phyloP scores from a whole-genome alignment of 2,113 vertebrate genomes.

The Oenanthe melanoleuca region DNA sequence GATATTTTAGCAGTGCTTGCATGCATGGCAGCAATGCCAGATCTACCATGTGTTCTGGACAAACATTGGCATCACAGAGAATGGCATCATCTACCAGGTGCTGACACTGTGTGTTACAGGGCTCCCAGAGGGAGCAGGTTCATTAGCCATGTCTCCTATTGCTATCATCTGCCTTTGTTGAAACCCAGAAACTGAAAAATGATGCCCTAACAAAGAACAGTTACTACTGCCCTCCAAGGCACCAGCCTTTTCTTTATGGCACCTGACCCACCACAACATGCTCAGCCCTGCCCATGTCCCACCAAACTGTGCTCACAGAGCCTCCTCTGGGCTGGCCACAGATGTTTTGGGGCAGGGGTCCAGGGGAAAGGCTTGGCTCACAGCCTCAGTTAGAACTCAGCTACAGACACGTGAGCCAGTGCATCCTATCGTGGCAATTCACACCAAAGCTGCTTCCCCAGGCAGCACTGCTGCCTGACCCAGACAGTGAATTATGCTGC shows the following conservation, averaged over 20 bases:
- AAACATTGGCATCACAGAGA: neutral
- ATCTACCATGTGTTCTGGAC: constrained; percentile 6
- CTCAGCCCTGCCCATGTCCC: neutral
- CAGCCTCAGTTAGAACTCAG: neutral
- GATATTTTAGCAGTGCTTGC: neutral
- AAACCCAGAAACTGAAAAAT: constrained; percentile 4
- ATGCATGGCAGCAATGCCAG: constrained; percentile 10
- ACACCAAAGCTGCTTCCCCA: neutral
- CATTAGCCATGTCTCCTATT: neutral
- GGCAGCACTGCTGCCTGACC: neutral
- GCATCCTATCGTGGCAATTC: neutral
- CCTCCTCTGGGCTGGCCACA: neutral
- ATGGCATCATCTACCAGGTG: constrained; percentile 43
- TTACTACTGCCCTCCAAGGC: neutral
- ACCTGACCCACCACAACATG: neutral
- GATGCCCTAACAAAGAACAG: neutral
- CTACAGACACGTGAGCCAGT: fast-evolving
- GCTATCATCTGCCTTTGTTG: neutral
- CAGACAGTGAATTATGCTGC: neutral
- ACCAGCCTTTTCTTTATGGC: neutral
- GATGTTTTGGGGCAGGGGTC: neutral
- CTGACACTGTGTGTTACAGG: neutral
- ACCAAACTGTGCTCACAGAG: neutral
- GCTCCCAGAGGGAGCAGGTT: neutral
- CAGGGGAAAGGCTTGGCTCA: neutral